Evolutionary conservation across 2,113 vertebrate species (phyloP), one percentile per base, ranked within the genome.

Genomic region (Hippocampus guttulatus): DNA sequence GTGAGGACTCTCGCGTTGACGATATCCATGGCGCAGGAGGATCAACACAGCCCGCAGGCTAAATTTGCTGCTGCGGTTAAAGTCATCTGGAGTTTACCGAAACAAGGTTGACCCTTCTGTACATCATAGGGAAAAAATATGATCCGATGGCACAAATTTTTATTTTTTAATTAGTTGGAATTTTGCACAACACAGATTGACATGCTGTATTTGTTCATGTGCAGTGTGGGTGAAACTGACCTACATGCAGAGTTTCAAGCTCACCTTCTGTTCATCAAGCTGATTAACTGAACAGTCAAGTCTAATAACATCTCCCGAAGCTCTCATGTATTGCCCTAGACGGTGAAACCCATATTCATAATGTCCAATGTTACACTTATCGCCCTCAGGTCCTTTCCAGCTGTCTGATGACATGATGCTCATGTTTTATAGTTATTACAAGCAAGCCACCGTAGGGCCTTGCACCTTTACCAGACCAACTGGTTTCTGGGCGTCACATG

Each of bases 401-500:
- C 95, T 94, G 60, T 97, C 96, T 0, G 95, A 97, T 87, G 94
- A 97, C 88, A 95, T 97, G 94, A 95, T 96, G 95, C 91, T 96
- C 73, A 95, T 94, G 91, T 97, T 98, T 82, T 96, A 95, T 82
- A 94, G 95, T 88, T 98, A 96, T 83, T 94, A 96, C 84, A 96
- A 95, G 68, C 96, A 98, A 89, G 96, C 95, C 75, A 97, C 94
- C 6, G 80, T 88, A 77, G 96, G 96, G 76, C 94, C 95, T 11
- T 98, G 96, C 81, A 92, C 92, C 74, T 89, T 92, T 67, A 85
- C 93, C 45, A 93, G 94, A 72, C 95, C 96, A 57, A 91, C 11
- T 0, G 80, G 92, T 85, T 95, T 94, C 85, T 97, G 96, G 95
- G 95, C 97, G 88, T 89, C 93, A 0, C 85, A 92, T 85, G 94